phyloP scores from a whole-genome alignment of 2,113 vertebrate genomes.

The Andinoacara biseriatus region DNA sequence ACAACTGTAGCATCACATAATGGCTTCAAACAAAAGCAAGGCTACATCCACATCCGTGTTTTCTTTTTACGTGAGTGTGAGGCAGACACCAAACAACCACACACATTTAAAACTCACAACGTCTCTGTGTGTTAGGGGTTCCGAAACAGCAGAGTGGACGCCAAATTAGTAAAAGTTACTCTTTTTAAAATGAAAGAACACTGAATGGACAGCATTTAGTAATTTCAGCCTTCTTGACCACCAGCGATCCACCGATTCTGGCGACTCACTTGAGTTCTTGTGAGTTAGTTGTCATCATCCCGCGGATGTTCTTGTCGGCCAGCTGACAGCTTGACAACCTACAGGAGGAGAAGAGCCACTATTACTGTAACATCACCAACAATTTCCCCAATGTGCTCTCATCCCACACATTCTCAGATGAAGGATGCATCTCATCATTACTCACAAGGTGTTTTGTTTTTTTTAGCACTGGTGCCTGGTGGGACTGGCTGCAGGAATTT shows the following conservation, averaged over 20 bases:
- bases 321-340: conserved; percentile 96
- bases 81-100: not conserved
- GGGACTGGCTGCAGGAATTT: not conserved
- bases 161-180: not conserved
- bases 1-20: not conserved
- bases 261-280: conserved; percentile 95
- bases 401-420: not conserved
- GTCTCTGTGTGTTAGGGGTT: too few relatives aligned
- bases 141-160: not conserved
- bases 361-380: not conserved
- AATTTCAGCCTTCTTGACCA: not conserved
- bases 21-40: not conserved
- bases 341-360: conserved; percentile 70
- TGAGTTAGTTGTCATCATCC: conserved; percentile 92
- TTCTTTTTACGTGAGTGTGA: not conserved
- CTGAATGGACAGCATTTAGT: not conserved
- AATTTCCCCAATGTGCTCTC: not conserved
- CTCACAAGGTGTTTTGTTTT: not conserved
- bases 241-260: not conserved
- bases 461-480: not conserved
- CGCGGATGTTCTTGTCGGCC: conserved; percentile 94
- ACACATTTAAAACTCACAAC: too few relatives aligned
- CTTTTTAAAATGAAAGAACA: not conserved
- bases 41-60: not conserved
- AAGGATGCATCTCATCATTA: not conserved